Evolutionary conservation across 1,140 invertebrate genomes (phyloP).

Genomic region (Chlorops oryzae): DNA sequence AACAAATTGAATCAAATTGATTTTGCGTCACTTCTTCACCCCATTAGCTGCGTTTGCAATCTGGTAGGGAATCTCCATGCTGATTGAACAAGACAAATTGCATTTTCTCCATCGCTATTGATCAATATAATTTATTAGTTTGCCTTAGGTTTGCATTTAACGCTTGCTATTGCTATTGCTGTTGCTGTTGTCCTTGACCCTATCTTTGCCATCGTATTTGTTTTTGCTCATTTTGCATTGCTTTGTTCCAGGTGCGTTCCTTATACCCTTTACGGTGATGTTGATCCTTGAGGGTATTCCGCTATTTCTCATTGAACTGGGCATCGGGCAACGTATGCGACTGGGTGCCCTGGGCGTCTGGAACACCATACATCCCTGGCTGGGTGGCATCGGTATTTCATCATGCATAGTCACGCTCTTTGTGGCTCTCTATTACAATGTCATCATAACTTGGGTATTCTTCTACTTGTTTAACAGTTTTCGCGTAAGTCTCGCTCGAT

Average conservation of each 20-base stretch:
- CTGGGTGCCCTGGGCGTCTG: constrained; percentile 85
- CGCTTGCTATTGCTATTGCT: too few relatives aligned
- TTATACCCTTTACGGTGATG: constrained; percentile 96
- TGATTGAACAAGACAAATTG: too few relatives aligned
- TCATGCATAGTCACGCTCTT: constrained; percentile 88
- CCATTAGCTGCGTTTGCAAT: too few relatives aligned
- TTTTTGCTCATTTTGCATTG: not conserved
- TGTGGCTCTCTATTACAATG: constrained; percentile 94
- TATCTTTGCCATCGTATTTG: not conserved
- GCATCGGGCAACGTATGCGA: constrained; percentile 86
- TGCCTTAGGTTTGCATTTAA: too few relatives aligned
- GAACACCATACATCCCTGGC: constrained; percentile 90
- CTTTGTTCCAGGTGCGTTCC: constrained; percentile 74
- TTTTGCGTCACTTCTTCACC: too few relatives aligned
- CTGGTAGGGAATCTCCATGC: too few relatives aligned
- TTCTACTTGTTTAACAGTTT: constrained; percentile 91
- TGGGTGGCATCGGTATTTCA: constrained; percentile 83
- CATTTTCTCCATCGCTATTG: too few relatives aligned
- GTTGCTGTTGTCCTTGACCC: too few relatives aligned
- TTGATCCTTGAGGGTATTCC: constrained; percentile 87
- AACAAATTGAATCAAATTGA: too few relatives aligned
- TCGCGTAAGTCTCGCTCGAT: constrained; percentile 62
- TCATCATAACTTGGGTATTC: constrained; percentile 98
- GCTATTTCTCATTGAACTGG: constrained; percentile 87
- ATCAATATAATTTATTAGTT: too few relatives aligned